These are phyloP conservation scores for Ptychodera flava DNA, from an alignment of 35 echinoderm and acorn worm genomes.

Conservation along the genomic window DNA sequence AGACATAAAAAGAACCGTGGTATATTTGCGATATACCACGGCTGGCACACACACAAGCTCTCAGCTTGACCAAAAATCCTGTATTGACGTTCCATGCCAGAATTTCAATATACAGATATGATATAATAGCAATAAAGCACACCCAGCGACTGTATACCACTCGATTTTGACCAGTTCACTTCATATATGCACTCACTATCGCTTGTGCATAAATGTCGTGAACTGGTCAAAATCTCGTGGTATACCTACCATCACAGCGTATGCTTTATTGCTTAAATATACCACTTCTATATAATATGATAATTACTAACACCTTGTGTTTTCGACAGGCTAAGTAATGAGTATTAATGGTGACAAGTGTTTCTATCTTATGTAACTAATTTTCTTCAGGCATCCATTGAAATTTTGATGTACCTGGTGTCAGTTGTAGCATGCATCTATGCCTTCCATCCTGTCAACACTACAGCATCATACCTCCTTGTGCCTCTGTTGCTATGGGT, in stretches of 20 bases:
- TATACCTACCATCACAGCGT: background rate
- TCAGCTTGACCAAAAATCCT: too few species aligned
- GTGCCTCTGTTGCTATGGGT: slow-evolving; percentile 74
- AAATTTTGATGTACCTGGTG: background rate
- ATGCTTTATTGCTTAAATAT: background rate
- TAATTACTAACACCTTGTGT: background rate
- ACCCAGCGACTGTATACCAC: too few species aligned
- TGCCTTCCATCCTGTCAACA: slow-evolving; percentile 63
- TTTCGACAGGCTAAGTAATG: background rate
- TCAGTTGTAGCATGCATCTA: slow-evolving; percentile 4
- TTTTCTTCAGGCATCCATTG: background rate
- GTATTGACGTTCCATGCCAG: too few species aligned
- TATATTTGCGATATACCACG: too few species aligned
- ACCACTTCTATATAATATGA: background rate
- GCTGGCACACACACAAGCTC: too few species aligned
- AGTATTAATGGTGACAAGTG: background rate
- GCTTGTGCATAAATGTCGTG: background rate
- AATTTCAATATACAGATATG: too few species aligned
- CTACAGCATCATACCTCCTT: slow-evolving; percentile 68
- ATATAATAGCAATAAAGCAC: too few species aligned
- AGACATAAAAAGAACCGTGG: too few species aligned
- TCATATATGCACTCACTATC: too few species aligned
- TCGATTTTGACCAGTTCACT: too few species aligned
- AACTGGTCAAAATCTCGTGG: background rate
- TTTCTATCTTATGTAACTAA: background rate